These are phyloP conservation scores for Meloidogyne floridensis DNA, from an alignment of 1,140 invertebrate species.

Conservation along the genomic window DNA sequence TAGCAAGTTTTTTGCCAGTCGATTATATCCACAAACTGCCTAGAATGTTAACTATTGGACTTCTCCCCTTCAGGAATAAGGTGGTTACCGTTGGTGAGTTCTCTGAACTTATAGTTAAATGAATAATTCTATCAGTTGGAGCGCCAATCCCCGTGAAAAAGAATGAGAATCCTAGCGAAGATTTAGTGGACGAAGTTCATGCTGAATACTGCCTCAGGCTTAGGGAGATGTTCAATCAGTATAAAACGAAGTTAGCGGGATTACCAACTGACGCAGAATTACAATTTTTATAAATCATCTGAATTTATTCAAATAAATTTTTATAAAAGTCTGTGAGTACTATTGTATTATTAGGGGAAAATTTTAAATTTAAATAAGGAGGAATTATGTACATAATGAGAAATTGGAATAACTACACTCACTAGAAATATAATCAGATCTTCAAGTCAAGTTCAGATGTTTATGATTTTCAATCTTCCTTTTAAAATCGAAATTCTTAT, in stretches of 20 bases:
- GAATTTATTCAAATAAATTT: not conserved
- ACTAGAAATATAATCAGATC: too few relatives aligned
- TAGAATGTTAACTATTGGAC: not conserved
- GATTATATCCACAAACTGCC: constrained; percentile 22
- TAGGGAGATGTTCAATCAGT: constrained; percentile 20
- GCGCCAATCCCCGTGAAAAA: constrained; percentile 22
- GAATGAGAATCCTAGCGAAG: constrained; percentile 14
- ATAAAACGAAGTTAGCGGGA: constrained; percentile 10
- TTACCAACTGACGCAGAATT: constrained; percentile 2
- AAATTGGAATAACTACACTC: too few relatives aligned
- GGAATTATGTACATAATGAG: too few relatives aligned
- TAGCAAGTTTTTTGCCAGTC: constrained; percentile 12
- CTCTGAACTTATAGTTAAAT: not conserved
- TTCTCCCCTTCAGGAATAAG: constrained; percentile 10
- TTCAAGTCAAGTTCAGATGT: too few relatives aligned
- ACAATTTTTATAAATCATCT: constrained; percentile 6
- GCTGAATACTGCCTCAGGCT: constrained; percentile 23
- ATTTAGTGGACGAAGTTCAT: constrained; percentile 3
- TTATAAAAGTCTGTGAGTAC: too few relatives aligned
- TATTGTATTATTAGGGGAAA: too few relatives aligned
- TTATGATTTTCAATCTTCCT: too few relatives aligned
- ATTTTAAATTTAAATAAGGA: too few relatives aligned
- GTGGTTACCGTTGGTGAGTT: constrained; percentile 18
- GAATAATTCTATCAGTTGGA: constrained; percentile 14
- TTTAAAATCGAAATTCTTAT: too few relatives aligned